phyloP scores from a whole-genome alignment of 2,113 vertebrate species.

The Rhinoptilus africanus region DNA sequence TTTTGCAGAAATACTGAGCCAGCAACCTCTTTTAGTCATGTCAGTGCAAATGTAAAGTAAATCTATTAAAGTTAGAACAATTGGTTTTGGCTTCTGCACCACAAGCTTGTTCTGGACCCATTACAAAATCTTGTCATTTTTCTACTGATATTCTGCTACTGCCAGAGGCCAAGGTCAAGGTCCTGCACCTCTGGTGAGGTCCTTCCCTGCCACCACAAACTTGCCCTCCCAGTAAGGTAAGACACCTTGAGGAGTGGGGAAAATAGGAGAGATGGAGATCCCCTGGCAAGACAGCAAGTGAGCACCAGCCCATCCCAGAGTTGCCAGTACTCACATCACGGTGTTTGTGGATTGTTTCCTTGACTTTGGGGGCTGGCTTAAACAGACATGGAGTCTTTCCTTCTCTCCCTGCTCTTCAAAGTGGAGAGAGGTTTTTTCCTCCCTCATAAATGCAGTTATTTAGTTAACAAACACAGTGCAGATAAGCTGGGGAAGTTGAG shows the following conservation, averaged over 20 bases:
- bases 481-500: not conserved
- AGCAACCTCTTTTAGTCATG: conserved; percentile 20
- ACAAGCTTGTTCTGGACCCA: not conserved
- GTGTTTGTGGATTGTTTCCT: not conserved
- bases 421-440: not conserved
- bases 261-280: not conserved
- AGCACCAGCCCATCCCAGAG: not conserved
- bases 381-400: not conserved
- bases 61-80: not conserved
- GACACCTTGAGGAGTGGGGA: not conserved
- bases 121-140: not conserved
- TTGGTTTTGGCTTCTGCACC: not conserved
- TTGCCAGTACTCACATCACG: rapidly evolving
- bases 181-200: not conserved
- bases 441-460: not conserved
- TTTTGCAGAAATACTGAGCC: conserved; percentile 35
- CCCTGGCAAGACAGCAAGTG: not conserved
- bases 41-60: conserved; percentile 29
- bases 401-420: not conserved
- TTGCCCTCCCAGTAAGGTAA: not conserved
- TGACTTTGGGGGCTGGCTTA: not conserved
- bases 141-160: not conserved
- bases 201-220: not conserved
- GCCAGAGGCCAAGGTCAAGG: not conserved
- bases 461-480: not conserved